These are phyloP conservation scores for Volucella bombylans DNA, from an alignment of 2,888 invertebrate genomes.

Conservation along the genomic window DNA sequence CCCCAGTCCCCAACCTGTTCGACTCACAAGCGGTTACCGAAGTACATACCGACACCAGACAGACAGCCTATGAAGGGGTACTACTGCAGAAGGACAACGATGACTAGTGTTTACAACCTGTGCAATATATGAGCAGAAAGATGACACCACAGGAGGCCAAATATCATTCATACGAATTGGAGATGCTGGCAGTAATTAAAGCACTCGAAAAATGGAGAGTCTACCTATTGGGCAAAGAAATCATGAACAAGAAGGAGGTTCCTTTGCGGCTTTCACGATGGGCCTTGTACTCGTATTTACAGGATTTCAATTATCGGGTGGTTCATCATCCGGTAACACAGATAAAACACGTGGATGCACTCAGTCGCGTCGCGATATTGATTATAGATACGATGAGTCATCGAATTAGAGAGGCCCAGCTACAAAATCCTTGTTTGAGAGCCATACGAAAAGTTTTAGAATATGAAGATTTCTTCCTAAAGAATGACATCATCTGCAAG, in stretches of 20 bases:
- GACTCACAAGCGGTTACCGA: no score
- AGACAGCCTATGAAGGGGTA: conserved; percentile 55
- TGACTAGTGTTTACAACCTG: conserved; percentile 53
- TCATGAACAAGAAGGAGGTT: conserved; percentile 49
- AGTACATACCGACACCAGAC: not conserved
- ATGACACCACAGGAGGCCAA: conserved; percentile 21
- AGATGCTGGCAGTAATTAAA: conserved; percentile 70
- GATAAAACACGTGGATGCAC: conserved; percentile 72
- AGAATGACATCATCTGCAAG: conserved; percentile 40
- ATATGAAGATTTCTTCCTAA: conserved; percentile 33
- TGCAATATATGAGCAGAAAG: conserved; percentile 38
- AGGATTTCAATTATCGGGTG: conserved; percentile 67
- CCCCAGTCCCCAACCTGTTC: no score
- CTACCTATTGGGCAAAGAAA: conserved; percentile 61
- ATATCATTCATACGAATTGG: conserved; percentile 74
- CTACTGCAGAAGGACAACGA: conserved; percentile 57
- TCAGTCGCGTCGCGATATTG: conserved; percentile 46
- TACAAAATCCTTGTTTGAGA: not conserved
- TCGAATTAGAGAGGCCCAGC: conserved; percentile 19
- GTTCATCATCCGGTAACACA: conserved; percentile 65
- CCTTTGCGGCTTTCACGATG: conserved; percentile 61
- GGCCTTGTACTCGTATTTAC: conserved; percentile 58
- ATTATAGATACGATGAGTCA: conserved; percentile 6
- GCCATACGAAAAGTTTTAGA: conserved; percentile 2
- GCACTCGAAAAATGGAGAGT: conserved; percentile 73